Evolutionary conservation across 2,113 vertebrate species (phyloP).

Genomic region (Rhinoderma darwinii): DNA sequence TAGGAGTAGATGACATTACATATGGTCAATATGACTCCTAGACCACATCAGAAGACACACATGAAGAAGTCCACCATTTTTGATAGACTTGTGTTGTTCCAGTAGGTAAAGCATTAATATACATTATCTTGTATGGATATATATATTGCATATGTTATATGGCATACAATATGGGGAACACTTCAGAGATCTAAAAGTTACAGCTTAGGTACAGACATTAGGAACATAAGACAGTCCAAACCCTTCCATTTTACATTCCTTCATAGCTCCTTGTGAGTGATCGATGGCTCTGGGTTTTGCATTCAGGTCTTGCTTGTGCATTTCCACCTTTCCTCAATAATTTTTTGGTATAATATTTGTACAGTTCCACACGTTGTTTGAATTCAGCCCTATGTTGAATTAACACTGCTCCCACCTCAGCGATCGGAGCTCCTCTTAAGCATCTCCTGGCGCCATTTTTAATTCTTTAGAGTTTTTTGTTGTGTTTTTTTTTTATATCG

Average conservation of each 20-base stretch:
- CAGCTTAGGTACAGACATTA: conserved; percentile 34
- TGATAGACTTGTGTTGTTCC: neutral
- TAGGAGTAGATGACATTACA: neutral
- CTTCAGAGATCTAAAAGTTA: conserved; percentile 62
- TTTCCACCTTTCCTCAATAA: conserved; percentile 76
- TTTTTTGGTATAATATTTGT: conserved; percentile 87
- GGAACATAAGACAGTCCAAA: conserved; percentile 75
- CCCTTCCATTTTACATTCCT: conserved; percentile 66
- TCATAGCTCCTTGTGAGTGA: conserved; percentile 73
- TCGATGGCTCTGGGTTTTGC: conserved; percentile 75
- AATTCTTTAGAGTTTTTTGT: neutral
- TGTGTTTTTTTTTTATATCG: conserved; percentile 54
- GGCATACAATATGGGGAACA: conserved; percentile 24
- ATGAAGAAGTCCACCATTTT: conserved; percentile 9
- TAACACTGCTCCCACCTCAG: conserved; percentile 70
- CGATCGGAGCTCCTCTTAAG: conserved; percentile 74
- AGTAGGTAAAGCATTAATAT: conserved; percentile 43
- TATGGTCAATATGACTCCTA: conserved; percentile 24
- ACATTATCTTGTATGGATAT: conserved; percentile 48
- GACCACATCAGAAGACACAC: conserved; percentile 1
- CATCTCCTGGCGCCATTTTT: conserved; percentile 74
- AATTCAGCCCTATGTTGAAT: conserved; percentile 84
- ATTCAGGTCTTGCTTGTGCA: conserved; percentile 72
- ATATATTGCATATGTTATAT: conserved; percentile 55
- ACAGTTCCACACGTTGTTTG: conserved; percentile 85